Evolutionary conservation across 1,140 invertebrate species (phyloP), one percentile per base, ranked within the genome.

Genomic region (Drosophila sp.): DNA sequence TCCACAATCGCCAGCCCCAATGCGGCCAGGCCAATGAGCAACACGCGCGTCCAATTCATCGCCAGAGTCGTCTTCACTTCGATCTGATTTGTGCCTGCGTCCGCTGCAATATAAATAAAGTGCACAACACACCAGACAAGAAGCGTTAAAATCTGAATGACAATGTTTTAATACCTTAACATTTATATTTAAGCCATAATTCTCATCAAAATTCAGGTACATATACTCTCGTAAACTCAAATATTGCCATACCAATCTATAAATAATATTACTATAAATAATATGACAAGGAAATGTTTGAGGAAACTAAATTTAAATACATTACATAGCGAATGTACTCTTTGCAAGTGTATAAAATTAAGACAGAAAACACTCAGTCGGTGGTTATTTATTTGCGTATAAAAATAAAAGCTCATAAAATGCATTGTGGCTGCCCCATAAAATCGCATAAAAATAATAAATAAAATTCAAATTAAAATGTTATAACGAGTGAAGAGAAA

Each of bases 31-130:
- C 72, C 83, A 66, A 89, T 63, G 54, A 90, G 72, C 59, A 89
- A 64, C 63, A 91, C 75, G 76, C 83, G 82, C 82, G 80, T 63
- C 90, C 90, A 91, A 89, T 91, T 90, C 90, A 91, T 91, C 64
- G 72, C 43, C 59, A 40, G 32, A 25, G 32, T 25, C 45, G 53
- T 57, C 70, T 76, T 66, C 80, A 45, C 54, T 73, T 48, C 38
- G 62, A 58, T 40, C 34, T 69, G 72, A 61, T 74, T 57, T 62
- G 59, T 84, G 45, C 70, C 56, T 51, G 14, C 82, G 82, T 87
- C 82, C 82, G 69, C 83, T 87, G 82, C 40, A 79, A 76, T 67
- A 84, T 78, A 87, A 78, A 72, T 67, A 87, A 46, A 66, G 65
- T 76, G 38, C 59, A 79, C 50, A 79, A 41, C 54, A 71, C 71